These are phyloP conservation scores for Paratilapia polleni DNA, from an alignment of 2,113 vertebrate genomes.

Conservation along the genomic window DNA sequence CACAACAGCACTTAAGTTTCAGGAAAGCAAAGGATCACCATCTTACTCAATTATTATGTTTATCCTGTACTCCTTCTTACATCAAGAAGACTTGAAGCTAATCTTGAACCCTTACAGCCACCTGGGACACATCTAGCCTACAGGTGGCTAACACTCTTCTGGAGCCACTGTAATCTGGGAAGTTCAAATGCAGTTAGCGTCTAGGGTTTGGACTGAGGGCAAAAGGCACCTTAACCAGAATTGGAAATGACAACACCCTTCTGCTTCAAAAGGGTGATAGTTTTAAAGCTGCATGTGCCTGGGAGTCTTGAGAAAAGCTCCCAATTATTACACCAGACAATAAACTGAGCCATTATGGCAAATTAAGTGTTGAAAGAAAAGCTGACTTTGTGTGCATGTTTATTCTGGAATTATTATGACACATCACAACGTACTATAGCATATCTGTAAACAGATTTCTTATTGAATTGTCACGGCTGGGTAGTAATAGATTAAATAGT, in stretches of 20 bases:
- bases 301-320: too few species aligned
- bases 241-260: slow-evolving; percentile 35
- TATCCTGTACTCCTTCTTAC: slow-evolving; percentile 29
- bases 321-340: too few species aligned
- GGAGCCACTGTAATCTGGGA: slow-evolving; percentile 30
- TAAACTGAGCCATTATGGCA: background rate
- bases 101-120: slow-evolving; percentile 36
- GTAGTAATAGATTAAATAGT: background rate
- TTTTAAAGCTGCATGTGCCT: background rate
- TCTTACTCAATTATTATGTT: slow-evolving; percentile 16
- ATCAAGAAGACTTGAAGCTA: slow-evolving; percentile 34
- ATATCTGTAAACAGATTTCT: too few species aligned
- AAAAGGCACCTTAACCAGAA: slow-evolving; percentile 16
- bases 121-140: slow-evolving; percentile 12
- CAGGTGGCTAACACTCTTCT: slow-evolving; percentile 38
- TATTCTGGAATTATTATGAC: background rate
- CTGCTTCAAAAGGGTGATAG: background rate
- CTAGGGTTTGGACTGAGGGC: background rate
- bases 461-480: too few species aligned
- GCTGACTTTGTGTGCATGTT: background rate
- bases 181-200: slow-evolving; percentile 43
- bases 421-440: background rate
- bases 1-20: slow-evolving; percentile 9
- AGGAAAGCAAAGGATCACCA: slow-evolving; percentile 20
- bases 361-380: background rate